Base-by-base conservation (phyloP, 2,113 vertebrate species). In the Sinocyclocheilus anshuiensis region DNA sequence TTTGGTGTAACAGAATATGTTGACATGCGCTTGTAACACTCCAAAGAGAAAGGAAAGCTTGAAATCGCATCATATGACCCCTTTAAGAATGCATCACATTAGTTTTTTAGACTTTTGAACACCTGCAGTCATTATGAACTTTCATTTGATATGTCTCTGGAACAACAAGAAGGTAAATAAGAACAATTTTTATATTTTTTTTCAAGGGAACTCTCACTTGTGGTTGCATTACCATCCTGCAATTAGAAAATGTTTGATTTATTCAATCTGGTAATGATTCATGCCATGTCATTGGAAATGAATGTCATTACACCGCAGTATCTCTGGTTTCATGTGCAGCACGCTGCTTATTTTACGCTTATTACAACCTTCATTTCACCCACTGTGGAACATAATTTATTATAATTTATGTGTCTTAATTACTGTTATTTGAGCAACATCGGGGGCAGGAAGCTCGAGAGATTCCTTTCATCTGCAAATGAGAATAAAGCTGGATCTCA, bases 381-480 rank as follows among this genome's bases (percentile, higher is more conserved):
- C n/a, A 12, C 9, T 33, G 29, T 33, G 36, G 22, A 80, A 80
- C 78, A 45, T 80, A 8, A 80, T 63, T 80, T 80, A 63, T 63
- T 63, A 80, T 80, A 42, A 80, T 80, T 79, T 63, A 45, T 22
- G 42, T 24, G 78, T 45, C 57, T 80, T 80, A 80, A 63, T 80
- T 80, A 82, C 80, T 53, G n/a, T 67, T 81, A 45, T 81, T 24
- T 81, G 59, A 29, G 8, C 59, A 65, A 50, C 59, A 81, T 81
- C 39, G 61, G 22, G 79, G 39, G 24, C 39, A 81, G 39, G 36
- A 50, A 29, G 42, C 36, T 1, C 11, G 61, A 81, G 36, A 29
- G n/a, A 82, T 67, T 69, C 45, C 63, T 20, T n/a, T 69, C 61
- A 61, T 45, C 36, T 45, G 36, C 13, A 42, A 81, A 45, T 2